Percentiles rank a stretch among this genome's conserved stretches.
Conservation (phyloP, 2,888 invertebrate genomes). For the Odontomyia ornata region DNA sequence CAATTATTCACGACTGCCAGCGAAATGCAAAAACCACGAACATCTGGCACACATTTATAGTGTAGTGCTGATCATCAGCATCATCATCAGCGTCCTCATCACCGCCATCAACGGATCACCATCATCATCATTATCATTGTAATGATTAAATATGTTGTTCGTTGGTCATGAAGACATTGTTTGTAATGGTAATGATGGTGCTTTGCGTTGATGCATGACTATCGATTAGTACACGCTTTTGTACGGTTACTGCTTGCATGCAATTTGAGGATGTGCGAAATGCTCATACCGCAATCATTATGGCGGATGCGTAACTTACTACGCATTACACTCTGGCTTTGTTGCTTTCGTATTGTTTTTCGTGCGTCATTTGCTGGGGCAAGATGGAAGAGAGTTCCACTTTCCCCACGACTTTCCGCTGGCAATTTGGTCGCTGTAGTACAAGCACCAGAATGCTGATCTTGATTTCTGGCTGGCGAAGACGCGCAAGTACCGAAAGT, state of each 20-base stretch:
- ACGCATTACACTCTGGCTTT: neutral
- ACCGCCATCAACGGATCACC: too few species aligned
- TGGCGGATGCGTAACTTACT: neutral
- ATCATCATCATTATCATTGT: too few species aligned
- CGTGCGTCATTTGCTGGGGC: neutral
- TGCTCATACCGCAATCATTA: neutral
- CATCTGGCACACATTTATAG: constrained; percentile 26
- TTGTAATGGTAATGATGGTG: constrained; percentile 12
- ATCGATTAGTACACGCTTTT: neutral
- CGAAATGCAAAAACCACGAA: neutral
- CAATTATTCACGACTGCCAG: constrained; percentile 1
- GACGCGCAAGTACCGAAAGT: constrained; percentile 33
- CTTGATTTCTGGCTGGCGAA: neutral
- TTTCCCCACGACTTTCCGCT: neutral
- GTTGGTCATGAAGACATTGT: neutral
- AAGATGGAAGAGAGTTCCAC: constrained; percentile 8
- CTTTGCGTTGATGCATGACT: neutral
- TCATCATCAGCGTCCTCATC: too few species aligned
- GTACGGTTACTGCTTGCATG: too few species aligned
- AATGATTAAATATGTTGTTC: too few species aligned
- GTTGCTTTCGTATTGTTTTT: neutral
- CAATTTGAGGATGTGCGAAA: neutral
- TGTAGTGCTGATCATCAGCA: too few species aligned
- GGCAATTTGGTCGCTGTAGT: neutral
- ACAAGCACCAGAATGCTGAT: neutral